Percentiles rank a stretch among this genome's conserved stretches.
Evolutionary conservation across 2,888 invertebrate genomes (phyloP).

Genomic region (Syrista parreyssii): DNA sequence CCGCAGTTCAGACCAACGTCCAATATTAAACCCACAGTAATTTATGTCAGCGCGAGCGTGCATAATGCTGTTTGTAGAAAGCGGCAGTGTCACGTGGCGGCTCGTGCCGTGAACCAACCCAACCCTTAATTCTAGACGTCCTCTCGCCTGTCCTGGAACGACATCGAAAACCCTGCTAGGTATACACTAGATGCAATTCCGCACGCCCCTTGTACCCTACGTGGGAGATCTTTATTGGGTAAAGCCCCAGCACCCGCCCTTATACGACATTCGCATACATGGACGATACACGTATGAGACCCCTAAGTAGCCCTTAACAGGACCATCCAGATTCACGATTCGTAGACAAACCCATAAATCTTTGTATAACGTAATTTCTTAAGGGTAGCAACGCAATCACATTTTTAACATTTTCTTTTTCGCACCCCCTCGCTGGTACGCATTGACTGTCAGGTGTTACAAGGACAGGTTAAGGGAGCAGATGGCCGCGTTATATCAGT

Average conservation of each 20-base stretch:
- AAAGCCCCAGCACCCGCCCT: slow-evolving; percentile 15
- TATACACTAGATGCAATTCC: slow-evolving; percentile 22
- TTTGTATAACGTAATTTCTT: neutral
- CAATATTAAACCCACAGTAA: slow-evolving; percentile 64
- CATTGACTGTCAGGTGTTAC: neutral
- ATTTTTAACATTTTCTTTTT: neutral
- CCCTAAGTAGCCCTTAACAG: neutral
- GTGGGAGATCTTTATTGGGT: slow-evolving; percentile 37
- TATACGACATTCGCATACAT: slow-evolving; percentile 15
- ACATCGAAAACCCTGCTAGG: slow-evolving; percentile 24
- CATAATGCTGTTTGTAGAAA: slow-evolving; percentile 65
- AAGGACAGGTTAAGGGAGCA: neutral
- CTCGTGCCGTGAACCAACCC: slow-evolving; percentile 51
- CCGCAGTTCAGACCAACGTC: slow-evolving; percentile 47
- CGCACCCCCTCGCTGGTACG: neutral
- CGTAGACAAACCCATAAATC: neutral
- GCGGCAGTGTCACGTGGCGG: slow-evolving; percentile 59
- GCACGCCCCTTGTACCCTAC: slow-evolving; percentile 26
- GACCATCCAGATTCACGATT: neutral
- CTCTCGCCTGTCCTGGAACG: slow-evolving; percentile 36
- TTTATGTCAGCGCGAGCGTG: slow-evolving; percentile 64
- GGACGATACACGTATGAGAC: neutral
- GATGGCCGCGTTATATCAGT: neutral
- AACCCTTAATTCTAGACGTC: slow-evolving; percentile 49
- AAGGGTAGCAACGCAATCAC: neutral